A percentile compares a stretch with the other conserved stretches of the same genome.
Evolutionary conservation across 2,888 invertebrate genomes (phyloP).

Genomic region (Drepana falcataria): DNA sequence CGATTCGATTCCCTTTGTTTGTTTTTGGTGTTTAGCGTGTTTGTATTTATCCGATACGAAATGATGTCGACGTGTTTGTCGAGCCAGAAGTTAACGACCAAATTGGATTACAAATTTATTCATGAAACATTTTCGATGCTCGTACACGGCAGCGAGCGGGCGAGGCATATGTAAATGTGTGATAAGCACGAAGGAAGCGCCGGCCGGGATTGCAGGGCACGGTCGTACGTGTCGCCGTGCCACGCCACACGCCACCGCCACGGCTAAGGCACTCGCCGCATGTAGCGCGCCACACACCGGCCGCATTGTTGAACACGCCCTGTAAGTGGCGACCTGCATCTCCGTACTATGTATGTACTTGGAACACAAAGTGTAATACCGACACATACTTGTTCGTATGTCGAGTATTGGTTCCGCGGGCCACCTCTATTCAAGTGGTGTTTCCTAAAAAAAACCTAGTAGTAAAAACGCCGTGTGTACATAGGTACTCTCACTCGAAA

Average conservation of each 20-base stretch:
- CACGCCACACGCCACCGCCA: slow-evolving; percentile 5
- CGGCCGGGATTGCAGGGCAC: slow-evolving; percentile 34
- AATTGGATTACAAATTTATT: slow-evolving; percentile 76
- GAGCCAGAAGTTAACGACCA: slow-evolving; percentile 63
- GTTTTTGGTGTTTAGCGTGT: slow-evolving; percentile 42
- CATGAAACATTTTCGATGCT: slow-evolving; percentile 75
- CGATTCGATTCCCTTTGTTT: slow-evolving; percentile 52
- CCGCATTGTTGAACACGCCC: slow-evolving; percentile 29
- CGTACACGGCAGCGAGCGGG: slow-evolving; percentile 60
- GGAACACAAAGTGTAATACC: neutral
- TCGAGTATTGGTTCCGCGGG: too few relatives aligned
- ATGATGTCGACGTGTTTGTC: slow-evolving; percentile 47
- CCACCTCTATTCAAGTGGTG: too few relatives aligned
- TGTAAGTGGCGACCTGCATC: slow-evolving; percentile 20
- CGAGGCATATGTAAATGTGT: slow-evolving; percentile 74
- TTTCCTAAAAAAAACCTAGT: too few relatives aligned
- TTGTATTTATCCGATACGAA: slow-evolving; percentile 47
- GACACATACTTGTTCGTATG: neutral
- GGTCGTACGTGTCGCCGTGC: slow-evolving; percentile 13
- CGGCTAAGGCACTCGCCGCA: slow-evolving; percentile 17
- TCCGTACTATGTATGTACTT: slow-evolving; percentile 2
- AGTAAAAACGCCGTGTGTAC: too few relatives aligned
- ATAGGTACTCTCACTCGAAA: too few relatives aligned
- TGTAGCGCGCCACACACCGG: slow-evolving; percentile 14
- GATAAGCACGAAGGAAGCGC: slow-evolving; percentile 64